phyloP scores from a whole-genome alignment of 1,140 invertebrate genomes.

The Philopotamus ludificatus region DNA sequence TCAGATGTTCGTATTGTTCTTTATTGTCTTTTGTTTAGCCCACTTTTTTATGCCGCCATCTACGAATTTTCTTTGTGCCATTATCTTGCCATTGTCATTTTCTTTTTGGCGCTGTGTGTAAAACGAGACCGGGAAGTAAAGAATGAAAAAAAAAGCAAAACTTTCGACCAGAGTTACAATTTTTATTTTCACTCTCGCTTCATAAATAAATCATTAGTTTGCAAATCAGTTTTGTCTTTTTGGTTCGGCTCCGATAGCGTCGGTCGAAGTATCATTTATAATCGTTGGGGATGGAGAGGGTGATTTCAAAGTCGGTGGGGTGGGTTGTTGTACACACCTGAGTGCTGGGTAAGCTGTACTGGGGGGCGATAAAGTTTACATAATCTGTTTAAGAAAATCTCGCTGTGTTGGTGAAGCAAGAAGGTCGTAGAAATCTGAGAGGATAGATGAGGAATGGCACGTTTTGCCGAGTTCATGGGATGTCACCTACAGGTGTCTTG shows the following conservation, averaged over 20 bases:
- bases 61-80: neutral
- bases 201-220: neutral
- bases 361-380: neutral
- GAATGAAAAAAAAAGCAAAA: neutral
- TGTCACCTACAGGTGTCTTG: slow-evolving; percentile 28
- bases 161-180: neutral
- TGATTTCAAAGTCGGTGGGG: too few relatives aligned
- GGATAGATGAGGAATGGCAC: neutral
- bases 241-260: neutral
- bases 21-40: neutral
- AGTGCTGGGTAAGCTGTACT: neutral
- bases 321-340: too few relatives aligned
- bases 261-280: neutral
- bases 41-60: neutral
- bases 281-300: too few relatives aligned
- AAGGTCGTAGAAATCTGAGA: neutral
- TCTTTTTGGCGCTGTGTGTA: neutral
- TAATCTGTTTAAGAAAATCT: neutral
- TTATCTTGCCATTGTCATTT: neutral
- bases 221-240: neutral
- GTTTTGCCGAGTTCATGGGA: slow-evolving; percentile 8
- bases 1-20: neutral
- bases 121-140: neutral
- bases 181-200: neutral
- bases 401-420: neutral